phyloP scores from a whole-genome alignment of 2,797 vertebrate species.

The Stomatorhinus walkeri region DNA sequence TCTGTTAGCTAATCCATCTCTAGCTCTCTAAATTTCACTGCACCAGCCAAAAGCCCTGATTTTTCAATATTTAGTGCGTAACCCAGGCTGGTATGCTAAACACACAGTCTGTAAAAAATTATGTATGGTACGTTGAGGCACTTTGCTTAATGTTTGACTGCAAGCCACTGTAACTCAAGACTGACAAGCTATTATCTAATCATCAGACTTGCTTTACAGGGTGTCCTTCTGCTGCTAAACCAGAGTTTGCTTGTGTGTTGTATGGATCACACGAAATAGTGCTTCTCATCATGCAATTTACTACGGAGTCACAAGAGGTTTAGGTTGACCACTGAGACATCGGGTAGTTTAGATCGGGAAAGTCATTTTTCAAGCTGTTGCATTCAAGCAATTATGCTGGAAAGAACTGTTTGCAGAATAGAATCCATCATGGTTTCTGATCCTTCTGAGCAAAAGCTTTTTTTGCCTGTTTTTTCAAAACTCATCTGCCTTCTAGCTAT shows the following conservation, averaged over 20 bases:
- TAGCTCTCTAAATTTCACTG: neutral
- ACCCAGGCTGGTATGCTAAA: neutral
- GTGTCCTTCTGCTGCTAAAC: neutral
- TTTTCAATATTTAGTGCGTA: neutral
- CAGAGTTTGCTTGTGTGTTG: neutral
- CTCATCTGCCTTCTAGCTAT: neutral
- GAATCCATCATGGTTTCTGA: neutral
- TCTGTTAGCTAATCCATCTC: neutral
- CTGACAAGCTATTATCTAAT: neutral
- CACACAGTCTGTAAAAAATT: neutral
- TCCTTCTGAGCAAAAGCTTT: neutral
- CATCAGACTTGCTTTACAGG: neutral
- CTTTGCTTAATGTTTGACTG: neutral
- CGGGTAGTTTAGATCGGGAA: neutral
- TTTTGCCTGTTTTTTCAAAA: neutral
- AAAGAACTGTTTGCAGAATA: neutral
- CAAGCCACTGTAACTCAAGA: neutral
- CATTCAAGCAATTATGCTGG: neutral
- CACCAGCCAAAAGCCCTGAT: neutral
- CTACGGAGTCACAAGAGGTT: neutral
- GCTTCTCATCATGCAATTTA: neutral
- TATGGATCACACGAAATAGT: conserved; percentile 3
- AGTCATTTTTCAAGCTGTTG: neutral
- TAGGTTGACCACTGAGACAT: neutral
- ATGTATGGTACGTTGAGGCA: neutral